These are phyloP conservation scores for Rhopilema esculentum DNA, from an alignment of 30 jellyfish, hydroid and myxozoan species.

Conservation along the genomic window DNA sequence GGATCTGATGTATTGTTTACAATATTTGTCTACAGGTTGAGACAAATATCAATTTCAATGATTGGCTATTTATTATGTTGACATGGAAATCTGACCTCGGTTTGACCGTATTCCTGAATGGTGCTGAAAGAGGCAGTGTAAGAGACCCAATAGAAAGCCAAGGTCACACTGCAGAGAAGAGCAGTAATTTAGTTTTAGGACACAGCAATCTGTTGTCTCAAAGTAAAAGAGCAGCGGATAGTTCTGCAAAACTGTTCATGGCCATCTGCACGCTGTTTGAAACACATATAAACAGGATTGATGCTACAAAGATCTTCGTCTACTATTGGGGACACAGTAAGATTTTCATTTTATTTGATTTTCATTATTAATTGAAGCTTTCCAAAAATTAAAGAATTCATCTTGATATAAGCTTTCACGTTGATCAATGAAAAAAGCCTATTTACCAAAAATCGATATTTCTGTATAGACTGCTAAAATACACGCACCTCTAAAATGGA, in stretches of 20 bases:
- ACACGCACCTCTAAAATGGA: too few species aligned
- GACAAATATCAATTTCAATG: constrained; percentile 70
- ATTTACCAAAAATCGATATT: too few species aligned
- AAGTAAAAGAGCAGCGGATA: constrained; percentile 22
- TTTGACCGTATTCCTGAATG: constrained; percentile 83
- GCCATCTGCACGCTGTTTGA: constrained; percentile 82
- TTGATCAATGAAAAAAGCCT: too few species aligned
- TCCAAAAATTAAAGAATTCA: too few species aligned
- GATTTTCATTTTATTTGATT: background rate
- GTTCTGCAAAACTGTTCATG: constrained; percentile 48
- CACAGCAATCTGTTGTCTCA: constrained; percentile 53
- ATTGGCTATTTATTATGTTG: constrained; percentile 80
- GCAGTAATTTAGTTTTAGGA: constrained; percentile 83
- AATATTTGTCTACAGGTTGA: constrained; percentile 68
- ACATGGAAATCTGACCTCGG: constrained; percentile 95
- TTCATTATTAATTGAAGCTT: background rate
- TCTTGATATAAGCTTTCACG: too few species aligned
- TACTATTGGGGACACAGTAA: constrained; percentile 97
- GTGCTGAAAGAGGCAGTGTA: constrained; percentile 65
- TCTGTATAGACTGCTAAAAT: too few species aligned
- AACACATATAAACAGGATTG: constrained; percentile 66
- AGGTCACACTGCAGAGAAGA: constrained; percentile 82
- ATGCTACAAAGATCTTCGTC: constrained; percentile 86
- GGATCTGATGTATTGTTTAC: too few species aligned
- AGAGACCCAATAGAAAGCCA: constrained; percentile 77